These are phyloP conservation scores for Medauroidea extradentata DNA, from an alignment of 1,140 invertebrate species.

Conservation along the genomic window DNA sequence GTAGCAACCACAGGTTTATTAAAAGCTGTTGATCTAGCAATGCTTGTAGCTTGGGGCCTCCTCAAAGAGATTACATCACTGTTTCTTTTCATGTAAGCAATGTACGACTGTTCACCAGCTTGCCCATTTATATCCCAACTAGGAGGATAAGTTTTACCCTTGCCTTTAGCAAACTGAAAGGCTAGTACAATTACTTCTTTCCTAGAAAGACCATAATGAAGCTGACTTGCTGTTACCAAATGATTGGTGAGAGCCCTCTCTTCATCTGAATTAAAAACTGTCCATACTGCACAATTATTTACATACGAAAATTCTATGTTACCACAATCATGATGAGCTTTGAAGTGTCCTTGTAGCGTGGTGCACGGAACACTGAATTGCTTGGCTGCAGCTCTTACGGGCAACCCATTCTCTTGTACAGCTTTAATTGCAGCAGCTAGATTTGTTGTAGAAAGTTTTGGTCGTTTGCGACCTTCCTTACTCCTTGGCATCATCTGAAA, in stretches of 20 bases:
- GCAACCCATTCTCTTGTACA: too few relatives aligned
- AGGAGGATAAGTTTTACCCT: neutral
- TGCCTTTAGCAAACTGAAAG: neutral
- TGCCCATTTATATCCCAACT: neutral
- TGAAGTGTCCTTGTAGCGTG: too few relatives aligned
- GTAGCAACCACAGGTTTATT: constrained; percentile 40
- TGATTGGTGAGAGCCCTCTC: neutral
- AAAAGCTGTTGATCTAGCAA: constrained; percentile 40
- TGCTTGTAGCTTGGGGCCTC: constrained; percentile 41
- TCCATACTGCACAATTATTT: neutral
- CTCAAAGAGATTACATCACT: constrained; percentile 37
- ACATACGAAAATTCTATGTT: too few relatives aligned
- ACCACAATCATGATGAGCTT: too few relatives aligned
- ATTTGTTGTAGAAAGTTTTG: too few relatives aligned
- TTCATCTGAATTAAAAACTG: neutral
- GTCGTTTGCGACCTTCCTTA: too few relatives aligned
- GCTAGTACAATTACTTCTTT: neutral
- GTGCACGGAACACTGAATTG: too few relatives aligned
- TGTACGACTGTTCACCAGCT: constrained; percentile 33
- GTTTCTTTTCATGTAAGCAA: constrained; percentile 38
- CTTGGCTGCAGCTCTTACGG: too few relatives aligned
- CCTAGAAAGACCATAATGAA: neutral
- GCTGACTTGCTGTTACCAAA: neutral
- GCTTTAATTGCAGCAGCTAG: too few relatives aligned
- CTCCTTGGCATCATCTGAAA: too few relatives aligned